These are phyloP conservation scores for Tinamus major DNA, from an alignment of 2,797 vertebrate species.

Conservation along the genomic window DNA sequence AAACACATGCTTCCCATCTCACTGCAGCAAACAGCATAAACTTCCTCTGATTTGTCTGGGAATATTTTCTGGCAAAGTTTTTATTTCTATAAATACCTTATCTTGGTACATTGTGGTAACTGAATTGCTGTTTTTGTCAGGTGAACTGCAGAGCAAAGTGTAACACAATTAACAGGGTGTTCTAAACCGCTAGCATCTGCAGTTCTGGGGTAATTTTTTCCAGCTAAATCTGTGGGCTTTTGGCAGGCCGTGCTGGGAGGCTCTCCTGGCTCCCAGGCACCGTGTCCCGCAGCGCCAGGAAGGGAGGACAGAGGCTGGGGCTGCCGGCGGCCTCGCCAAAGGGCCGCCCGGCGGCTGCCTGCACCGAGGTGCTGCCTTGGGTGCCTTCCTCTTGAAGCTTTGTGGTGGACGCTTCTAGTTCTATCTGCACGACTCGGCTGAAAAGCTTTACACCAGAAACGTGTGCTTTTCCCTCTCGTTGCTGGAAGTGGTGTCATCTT, in stretches of 20 bases:
- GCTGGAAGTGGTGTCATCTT: neutral
- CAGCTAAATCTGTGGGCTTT: neutral
- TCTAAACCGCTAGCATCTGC: neutral
- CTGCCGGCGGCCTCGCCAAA: neutral
- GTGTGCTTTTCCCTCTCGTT: neutral
- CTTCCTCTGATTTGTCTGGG: neutral
- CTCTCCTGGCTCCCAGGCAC: neutral
- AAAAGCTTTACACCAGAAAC: neutral
- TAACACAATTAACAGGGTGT: neutral
- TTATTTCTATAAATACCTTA: neutral
- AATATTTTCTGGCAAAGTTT: neutral
- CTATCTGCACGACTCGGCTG: neutral
- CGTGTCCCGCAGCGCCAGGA: neutral
- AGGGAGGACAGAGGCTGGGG: neutral
- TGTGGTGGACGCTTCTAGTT: neutral
- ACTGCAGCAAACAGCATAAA: neutral
- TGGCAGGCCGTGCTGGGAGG: neutral
- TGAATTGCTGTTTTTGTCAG: neutral
- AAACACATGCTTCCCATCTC: neutral
- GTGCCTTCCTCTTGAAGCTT: neutral
- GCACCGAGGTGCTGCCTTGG: neutral
- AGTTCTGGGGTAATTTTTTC: neutral
- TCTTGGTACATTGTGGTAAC: neutral
- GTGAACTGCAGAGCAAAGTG: accelerated
- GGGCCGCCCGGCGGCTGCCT: neutral